Conservation (phyloP, 2,797 vertebrate genomes). For the Melanogrammus aeglefinus region DNA sequence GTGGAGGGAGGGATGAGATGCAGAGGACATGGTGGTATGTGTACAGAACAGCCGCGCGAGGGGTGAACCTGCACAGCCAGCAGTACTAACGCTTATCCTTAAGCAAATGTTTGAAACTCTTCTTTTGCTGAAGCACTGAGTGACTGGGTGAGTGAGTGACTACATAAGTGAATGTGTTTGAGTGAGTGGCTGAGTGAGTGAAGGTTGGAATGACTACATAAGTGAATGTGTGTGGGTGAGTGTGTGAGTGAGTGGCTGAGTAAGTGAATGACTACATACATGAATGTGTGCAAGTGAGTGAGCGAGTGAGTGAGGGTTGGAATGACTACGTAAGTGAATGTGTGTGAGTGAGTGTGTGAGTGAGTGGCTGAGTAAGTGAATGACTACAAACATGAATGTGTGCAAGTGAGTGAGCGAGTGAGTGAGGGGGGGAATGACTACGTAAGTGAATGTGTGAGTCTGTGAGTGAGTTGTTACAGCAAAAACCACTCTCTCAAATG, state of each 20-base stretch:
- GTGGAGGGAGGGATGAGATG: neutral
- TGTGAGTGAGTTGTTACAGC: constrained; percentile 8
- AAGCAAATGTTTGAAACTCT: neutral
- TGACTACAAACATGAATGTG: constrained; percentile 20
- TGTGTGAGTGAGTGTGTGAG: constrained; percentile 19
- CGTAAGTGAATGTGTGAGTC: constrained; percentile 17
- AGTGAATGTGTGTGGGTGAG: constrained; percentile 2
- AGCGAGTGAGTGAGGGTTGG: constrained; percentile 1
- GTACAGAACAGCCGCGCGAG: neutral
- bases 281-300: neutral
- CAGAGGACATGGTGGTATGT: neutral
- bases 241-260: constrained; percentile 17
- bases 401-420: constrained; percentile 14
- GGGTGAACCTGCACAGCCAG: constrained; percentile 2
- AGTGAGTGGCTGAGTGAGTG: neutral
- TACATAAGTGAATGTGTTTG: neutral
- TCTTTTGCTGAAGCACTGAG: neutral
- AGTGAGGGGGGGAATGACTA: constrained; percentile 15
- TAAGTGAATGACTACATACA: constrained; percentile 23
- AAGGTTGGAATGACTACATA: neutral
- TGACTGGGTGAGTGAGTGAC: too few relatives aligned
- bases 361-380: constrained; percentile 16
- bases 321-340: constrained; percentile 12
- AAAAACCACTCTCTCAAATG: neutral
- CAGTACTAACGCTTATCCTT: neutral